Conservation (phyloP, 2,113 vertebrate species). For the Pelecanoides urinatrix region DNA sequence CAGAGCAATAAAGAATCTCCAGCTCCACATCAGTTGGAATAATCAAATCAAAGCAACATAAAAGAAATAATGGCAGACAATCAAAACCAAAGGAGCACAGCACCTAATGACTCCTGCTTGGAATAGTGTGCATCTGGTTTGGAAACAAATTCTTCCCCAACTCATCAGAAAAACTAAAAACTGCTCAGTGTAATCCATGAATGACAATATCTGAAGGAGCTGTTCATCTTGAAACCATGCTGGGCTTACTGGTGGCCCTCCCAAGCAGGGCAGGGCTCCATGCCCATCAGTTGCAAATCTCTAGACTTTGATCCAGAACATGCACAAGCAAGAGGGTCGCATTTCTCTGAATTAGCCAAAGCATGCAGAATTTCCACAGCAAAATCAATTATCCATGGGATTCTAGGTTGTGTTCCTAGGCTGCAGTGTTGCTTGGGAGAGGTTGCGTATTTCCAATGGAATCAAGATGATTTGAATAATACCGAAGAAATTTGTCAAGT, state of each 20-base stretch:
- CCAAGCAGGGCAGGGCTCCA: neutral
- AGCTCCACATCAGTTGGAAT: neutral
- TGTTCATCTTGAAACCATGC: neutral
- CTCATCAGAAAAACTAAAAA: neutral
- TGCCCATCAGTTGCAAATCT: neutral
- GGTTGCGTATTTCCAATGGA: accelerated
- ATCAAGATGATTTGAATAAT: neutral
- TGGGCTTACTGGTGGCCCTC: neutral
- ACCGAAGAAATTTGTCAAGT: neutral
- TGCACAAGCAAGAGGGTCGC: accelerated
- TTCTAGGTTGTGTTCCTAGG: neutral
- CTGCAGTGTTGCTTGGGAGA: neutral
- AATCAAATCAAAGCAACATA: neutral
- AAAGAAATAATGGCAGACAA: neutral
- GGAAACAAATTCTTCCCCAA: neutral
- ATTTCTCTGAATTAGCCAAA: neutral
- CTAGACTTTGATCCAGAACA: neutral
- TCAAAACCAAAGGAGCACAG: neutral
- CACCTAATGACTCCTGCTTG: neutral
- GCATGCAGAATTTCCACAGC: neutral
- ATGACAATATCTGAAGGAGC: neutral
- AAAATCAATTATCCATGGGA: neutral
- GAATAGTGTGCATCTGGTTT: neutral
- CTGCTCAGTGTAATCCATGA: neutral
- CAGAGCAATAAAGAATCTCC: neutral